Evolutionary conservation across 2,888 invertebrate species (phyloP).

Genomic region (Drosophila atripex): DNA sequence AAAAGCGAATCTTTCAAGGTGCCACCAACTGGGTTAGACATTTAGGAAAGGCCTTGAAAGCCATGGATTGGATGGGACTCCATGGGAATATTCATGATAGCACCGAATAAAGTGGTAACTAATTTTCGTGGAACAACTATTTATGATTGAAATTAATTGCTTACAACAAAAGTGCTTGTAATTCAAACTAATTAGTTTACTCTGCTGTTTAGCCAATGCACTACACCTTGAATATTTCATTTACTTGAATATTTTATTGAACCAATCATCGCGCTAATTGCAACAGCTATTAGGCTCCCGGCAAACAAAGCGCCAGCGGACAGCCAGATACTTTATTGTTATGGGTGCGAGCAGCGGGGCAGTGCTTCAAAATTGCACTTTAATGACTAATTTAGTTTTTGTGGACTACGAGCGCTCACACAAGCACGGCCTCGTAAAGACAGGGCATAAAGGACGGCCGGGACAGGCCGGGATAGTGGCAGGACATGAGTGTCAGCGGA

Average conservation of each 20-base stretch:
- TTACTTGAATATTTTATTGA: slow-evolving; percentile 74
- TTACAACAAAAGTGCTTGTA: background rate
- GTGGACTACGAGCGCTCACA: background rate
- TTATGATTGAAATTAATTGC: slow-evolving; percentile 5
- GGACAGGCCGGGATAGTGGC: slow-evolving; percentile 22
- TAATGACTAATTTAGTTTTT: slow-evolving; percentile 74
- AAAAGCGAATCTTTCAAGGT: slow-evolving; percentile 50
- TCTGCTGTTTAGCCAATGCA: slow-evolving; percentile 12
- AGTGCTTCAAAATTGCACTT: slow-evolving; percentile 71
- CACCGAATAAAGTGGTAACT: background rate
- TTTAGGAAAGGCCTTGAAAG: slow-evolving; percentile 13
- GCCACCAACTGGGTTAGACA: slow-evolving; percentile 11
- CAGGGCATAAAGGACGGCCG: slow-evolving; percentile 8
- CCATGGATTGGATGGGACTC: background rate
- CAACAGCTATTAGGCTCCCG: slow-evolving; percentile 53
- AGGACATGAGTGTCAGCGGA: slow-evolving; percentile 71
- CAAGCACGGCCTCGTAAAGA: slow-evolving; percentile 1
- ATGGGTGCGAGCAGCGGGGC: slow-evolving; percentile 34
- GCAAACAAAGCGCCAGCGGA: slow-evolving; percentile 41
- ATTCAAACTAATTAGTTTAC: background rate
- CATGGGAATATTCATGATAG: background rate
- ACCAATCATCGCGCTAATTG: slow-evolving; percentile 76
- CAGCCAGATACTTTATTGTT: slow-evolving; percentile 72
- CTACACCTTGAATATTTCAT: slow-evolving; percentile 64
- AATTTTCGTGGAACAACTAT: background rate